Evolutionary conservation across 2,113 vertebrate genomes (phyloP), one percentile per base, ranked within the genome.

Genomic region (Ceyx cyanopectus): DNA sequence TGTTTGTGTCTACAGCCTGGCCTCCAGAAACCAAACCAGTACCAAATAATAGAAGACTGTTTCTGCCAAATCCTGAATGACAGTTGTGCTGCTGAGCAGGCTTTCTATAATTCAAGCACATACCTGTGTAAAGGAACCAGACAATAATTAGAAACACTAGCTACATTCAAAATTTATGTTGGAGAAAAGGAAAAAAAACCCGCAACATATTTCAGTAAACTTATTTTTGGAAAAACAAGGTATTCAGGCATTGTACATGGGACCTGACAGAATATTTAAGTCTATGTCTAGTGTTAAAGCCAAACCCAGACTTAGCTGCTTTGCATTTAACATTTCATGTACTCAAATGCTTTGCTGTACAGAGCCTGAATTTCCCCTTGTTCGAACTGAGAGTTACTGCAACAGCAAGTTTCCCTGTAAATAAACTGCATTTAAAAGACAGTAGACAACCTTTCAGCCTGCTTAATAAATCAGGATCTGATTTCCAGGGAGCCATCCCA

Each of bases 1-100:
- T 75, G 87, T 93, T 97, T 96, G 60, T 89, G 92, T 93, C 95
- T 95, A 79, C 68, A 93, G 90, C 69, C 73, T 93, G 91, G 91
- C 84, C 85, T 73, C 85, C 41, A 91, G 94, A 96, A 96, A 92
- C 34, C 77, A 85, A 95, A 89, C 61, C 76, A 34, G 41, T 61
- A 63, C 26, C 89, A 96, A 96, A 90, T 87, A 92, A 83, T 61
- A 77, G 83, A 61, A 63, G 43, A 61, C 58, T 90, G 91, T 94
- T 95, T 92, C 93, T 95, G 73, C 77, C 84, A 95, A 92, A 67
- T 78, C 78, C 91, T 90, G 85, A 96, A 93, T 97, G 95, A 83
- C 96, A 85, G 62, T 94, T 10, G 1, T 61, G 79, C 58, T 66
- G 72, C 78, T 60, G 43, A 65, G 77, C 0, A 5, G 41, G 51